Percentiles rank a stretch among this genome's conserved stretches.
Conservation (phyloP, 2,888 invertebrate genomes). For the Acleris laterana region DNA sequence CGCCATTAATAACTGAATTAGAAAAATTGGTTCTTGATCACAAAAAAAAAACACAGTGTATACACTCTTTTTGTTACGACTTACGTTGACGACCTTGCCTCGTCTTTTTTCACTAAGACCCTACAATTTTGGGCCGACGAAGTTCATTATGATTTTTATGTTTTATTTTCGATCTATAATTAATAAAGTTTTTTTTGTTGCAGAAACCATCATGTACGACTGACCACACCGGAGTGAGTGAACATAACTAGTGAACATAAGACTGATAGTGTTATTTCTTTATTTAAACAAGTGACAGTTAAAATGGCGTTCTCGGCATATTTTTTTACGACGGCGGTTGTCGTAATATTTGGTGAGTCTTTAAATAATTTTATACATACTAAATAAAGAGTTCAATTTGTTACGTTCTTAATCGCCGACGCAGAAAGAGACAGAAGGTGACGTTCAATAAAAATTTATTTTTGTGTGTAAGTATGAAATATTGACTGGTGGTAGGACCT, state of each 20-base stretch:
- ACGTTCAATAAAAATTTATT: too few species aligned
- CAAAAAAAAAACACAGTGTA: too few species aligned
- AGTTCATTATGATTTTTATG: neutral
- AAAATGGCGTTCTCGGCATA: constrained; percentile 60
- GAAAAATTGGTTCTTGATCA: too few species aligned
- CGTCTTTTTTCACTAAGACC: too few species aligned
- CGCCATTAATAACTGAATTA: too few species aligned
- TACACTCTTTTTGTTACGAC: too few species aligned
- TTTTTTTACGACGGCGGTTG: constrained; percentile 46
- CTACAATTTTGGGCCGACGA: too few species aligned
- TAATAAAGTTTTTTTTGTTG: constrained; percentile 50
- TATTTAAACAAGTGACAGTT: constrained; percentile 41
- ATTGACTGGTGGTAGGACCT: too few species aligned
- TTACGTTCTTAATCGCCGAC: too few species aligned
- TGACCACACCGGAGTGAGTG: constrained; percentile 48
- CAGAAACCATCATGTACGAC: constrained; percentile 67
- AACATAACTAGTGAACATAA: constrained; percentile 43
- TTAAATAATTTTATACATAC: neutral
- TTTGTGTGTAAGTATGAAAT: too few species aligned
- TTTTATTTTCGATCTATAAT: constrained; percentile 7
- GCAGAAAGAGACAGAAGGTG: too few species aligned
- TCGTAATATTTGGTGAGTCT: constrained; percentile 64
- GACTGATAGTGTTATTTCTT: constrained; percentile 48
- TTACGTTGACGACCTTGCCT: too few species aligned
- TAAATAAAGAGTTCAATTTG: neutral